phyloP scores from a whole-genome alignment of 1,140 invertebrate genomes.

The Aphaenogaster floridana region DNA sequence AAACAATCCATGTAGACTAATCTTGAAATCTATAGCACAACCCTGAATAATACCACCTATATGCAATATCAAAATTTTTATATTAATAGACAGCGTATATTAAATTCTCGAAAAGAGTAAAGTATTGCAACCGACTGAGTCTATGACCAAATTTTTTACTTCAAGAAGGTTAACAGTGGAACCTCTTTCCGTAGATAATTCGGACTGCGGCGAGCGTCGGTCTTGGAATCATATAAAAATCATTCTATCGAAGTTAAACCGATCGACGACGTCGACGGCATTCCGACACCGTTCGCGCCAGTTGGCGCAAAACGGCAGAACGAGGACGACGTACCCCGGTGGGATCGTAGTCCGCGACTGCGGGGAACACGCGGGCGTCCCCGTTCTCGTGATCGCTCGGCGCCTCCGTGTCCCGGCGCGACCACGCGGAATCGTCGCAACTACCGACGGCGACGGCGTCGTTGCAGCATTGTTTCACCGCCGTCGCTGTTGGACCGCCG shows the following conservation, averaged over 20 bases:
- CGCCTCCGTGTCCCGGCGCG: constrained; percentile 55
- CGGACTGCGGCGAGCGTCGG: neutral
- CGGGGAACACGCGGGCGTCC: constrained; percentile 54
- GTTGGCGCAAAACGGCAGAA: neutral
- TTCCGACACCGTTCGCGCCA: neutral
- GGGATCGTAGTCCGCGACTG: constrained; percentile 46
- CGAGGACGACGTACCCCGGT: constrained; percentile 58
- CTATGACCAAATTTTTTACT: neutral
- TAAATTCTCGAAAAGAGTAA: neutral
- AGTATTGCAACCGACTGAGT: too few relatives aligned
- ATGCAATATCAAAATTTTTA: neutral
- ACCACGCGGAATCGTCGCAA: constrained; percentile 21
- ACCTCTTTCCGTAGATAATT: neutral
- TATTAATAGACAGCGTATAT: neutral
- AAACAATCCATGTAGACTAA: too few relatives aligned
- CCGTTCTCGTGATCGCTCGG: constrained; percentile 47
- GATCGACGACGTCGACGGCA: neutral
- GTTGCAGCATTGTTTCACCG: constrained; percentile 9
- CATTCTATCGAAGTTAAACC: neutral
- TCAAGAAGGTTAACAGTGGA: neutral
- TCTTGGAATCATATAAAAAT: neutral
- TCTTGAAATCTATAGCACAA: too few relatives aligned
- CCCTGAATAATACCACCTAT: neutral
- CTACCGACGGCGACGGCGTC: neutral
- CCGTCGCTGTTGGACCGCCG: constrained; percentile 79